Evolutionary conservation across 23 tunicate genomes (phyloP), one percentile per base, ranked within the genome.

Genomic region (Styela plicata): DNA sequence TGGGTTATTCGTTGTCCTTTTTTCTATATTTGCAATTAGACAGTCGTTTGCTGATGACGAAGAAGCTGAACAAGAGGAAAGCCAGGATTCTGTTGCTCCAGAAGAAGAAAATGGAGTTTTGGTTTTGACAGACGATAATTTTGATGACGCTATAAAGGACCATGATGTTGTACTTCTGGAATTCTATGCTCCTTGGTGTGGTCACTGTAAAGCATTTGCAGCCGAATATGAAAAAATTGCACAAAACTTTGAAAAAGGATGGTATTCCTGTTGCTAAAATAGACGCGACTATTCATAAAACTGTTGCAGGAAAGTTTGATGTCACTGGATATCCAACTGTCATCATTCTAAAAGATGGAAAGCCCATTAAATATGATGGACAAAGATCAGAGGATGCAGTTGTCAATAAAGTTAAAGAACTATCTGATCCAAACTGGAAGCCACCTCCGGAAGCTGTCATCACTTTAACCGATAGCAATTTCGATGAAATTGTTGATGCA

Each of bases 171-270:
- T 86, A 63, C 71, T 93, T 36, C 34, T 93, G 31, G 98, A 93
- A 68, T 93, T 93, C 66, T 93, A 93, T 77, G 98, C 98, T 23
- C 98, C 98, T 18, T 93, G 98, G 98, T 93, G 98, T 78, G 98
- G 98, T 18, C 98, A 93, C 67, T 93, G 98, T 57, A 93, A 93
- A 76, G 34, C 92, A 17, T 93, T 93, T 88, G 98, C 86, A 0
- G 94, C 98, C 1, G 82, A 86, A 2, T 93, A 93, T 88, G 98
- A 93, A 85, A 82, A 93, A 82, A 86, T 93, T 78, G 98, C 98
- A 7, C 74, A 88, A 79, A 76, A 24, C 53, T 44, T 76, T 23
- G 44, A 76, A 76, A 44, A 76, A 93, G 35, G 98, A 91, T 25
- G 79, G 85, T 80, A 88, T 79, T 44, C 73, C 88, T 16, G 98